These are phyloP conservation scores for Quiscalus mexicanus DNA, from an alignment of 2,113 vertebrate species.

Conservation along the genomic window DNA sequence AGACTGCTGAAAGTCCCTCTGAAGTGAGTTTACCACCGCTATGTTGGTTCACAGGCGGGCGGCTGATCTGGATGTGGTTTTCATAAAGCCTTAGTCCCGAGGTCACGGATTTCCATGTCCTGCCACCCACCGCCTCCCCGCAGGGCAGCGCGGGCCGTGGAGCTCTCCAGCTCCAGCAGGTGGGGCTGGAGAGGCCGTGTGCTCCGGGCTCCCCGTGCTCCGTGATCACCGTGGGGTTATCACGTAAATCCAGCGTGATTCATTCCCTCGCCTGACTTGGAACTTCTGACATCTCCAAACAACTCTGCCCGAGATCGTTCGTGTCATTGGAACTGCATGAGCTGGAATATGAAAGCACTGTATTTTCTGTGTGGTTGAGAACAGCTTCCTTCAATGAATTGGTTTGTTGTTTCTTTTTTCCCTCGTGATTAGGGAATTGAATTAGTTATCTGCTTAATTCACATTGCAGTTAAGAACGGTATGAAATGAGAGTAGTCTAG, in stretches of 20 bases:
- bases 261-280: not conserved
- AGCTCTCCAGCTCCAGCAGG: not conserved
- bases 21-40: not conserved
- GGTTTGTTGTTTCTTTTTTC: not conserved
- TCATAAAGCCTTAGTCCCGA: not conserved
- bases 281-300: not conserved
- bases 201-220: not conserved
- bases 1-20: not conserved
- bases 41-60: not conserved
- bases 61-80: not conserved
- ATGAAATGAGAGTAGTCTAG: not conserved
- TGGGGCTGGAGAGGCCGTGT: not conserved
- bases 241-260: not conserved
- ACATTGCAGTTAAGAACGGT: not conserved
- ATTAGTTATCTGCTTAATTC: not conserved
- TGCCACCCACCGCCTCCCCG: not conserved
- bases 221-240: not conserved
- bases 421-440: not conserved
- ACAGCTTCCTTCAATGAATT: not conserved
- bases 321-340: not conserved
- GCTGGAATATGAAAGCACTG: not conserved
- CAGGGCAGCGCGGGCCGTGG: not conserved
- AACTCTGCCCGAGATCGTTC: not conserved
- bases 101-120: not conserved
- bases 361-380: not conserved